Evolutionary conservation across 2,113 vertebrate genomes (phyloP).

Genomic region (Tachycineta bicolor): DNA sequence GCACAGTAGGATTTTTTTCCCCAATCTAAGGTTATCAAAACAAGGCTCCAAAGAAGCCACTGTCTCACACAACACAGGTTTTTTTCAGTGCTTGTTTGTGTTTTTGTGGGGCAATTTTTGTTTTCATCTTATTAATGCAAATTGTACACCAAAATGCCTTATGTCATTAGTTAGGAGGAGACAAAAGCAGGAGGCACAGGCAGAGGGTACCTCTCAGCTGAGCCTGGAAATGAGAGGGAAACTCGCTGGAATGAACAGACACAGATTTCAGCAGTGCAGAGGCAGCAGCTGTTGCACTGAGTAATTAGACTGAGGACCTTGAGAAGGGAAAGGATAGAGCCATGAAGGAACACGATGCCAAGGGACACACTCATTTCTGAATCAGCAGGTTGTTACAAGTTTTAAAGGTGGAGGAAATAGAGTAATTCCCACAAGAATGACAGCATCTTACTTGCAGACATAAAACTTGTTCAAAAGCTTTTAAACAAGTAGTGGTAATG

Average conservation of each 20-base stretch:
- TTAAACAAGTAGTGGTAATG: not conserved
- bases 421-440: not conserved
- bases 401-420: not conserved
- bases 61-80: not conserved
- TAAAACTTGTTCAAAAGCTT: not conserved
- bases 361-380: not conserved
- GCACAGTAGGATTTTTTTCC: not conserved
- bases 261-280: not conserved
- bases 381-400: not conserved
- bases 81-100: not conserved
- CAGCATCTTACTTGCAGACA: not conserved
- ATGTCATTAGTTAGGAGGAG: not conserved
- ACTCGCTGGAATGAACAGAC: not conserved
- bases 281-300: not conserved
- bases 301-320: not conserved
- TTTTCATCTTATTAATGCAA: constrained; percentile 1
- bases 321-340: not conserved
- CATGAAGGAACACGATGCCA: not conserved
- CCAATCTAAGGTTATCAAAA: not conserved
- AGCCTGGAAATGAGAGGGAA: not conserved
- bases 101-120: not conserved
- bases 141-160: not conserved
- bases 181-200: not conserved
- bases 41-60: constrained; percentile 10
- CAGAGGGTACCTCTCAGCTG: not conserved